Evolutionary conservation across 2,797 vertebrate species (phyloP).

Genomic region (Sus cebifrons): DNA sequence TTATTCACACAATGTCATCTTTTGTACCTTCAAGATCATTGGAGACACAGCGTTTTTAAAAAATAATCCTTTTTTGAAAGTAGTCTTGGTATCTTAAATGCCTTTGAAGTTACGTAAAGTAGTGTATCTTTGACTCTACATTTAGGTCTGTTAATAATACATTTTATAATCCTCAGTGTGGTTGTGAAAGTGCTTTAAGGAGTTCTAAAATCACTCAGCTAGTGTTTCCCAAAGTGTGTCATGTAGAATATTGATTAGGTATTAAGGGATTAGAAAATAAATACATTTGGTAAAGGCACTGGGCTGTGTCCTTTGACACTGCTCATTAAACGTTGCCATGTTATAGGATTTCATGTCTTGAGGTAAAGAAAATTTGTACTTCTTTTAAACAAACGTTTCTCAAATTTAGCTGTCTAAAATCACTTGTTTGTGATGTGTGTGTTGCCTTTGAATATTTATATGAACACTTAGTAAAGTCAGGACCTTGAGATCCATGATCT

Average conservation of each 20-base stretch:
- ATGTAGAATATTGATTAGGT: neutral
- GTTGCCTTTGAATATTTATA: neutral
- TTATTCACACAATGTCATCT: neutral
- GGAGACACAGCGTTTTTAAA: neutral
- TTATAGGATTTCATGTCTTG: neutral
- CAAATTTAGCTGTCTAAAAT: neutral
- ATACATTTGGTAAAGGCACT: neutral
- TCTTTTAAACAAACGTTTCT: neutral
- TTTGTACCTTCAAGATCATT: neutral
- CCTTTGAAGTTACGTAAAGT: conserved; percentile 24
- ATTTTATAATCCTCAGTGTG: neutral
- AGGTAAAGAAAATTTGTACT: neutral
- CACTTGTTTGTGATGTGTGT: neutral
- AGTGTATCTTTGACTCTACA: neutral
- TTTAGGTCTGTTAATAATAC: neutral
- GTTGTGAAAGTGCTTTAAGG: neutral
- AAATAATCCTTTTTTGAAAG: neutral
- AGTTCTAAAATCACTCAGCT: neutral
- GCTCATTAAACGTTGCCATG: neutral
- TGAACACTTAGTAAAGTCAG: neutral
- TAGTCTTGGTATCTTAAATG: neutral
- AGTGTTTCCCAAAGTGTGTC: neutral
- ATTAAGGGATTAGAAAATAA: conserved; percentile 33
- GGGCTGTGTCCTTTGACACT: neutral
- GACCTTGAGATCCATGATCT: neutral